Evolutionary conservation across 1,140 invertebrate species (phyloP).

Genomic region (Neodiprion fabricii): DNA sequence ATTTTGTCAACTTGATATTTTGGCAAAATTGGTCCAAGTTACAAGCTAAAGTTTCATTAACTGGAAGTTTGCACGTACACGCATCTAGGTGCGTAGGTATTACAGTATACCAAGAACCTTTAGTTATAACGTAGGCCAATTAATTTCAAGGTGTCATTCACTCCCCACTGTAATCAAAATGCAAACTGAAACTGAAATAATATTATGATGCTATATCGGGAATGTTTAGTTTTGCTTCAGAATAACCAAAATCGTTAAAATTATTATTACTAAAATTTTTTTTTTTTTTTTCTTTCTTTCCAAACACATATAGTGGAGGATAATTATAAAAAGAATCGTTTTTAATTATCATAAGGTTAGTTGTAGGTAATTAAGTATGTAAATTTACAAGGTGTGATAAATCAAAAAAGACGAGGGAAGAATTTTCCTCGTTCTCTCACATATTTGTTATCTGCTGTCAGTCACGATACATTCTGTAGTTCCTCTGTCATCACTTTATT

Average conservation of each 20-base stretch:
- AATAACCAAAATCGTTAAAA: neutral
- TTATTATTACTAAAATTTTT: neutral
- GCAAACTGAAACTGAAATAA: neutral
- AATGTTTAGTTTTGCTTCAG: neutral
- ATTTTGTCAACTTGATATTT: neutral
- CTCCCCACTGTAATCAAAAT: neutral
- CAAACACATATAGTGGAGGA: neutral
- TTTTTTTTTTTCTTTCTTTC: neutral
- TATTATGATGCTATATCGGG: conserved; percentile 2
- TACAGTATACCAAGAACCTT: neutral
- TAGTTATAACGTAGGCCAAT: neutral
- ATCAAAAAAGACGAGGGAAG: neutral
- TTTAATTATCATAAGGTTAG: neutral
- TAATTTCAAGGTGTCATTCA: neutral
- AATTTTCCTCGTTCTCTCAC: neutral
- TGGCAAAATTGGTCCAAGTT: conserved; percentile 5
- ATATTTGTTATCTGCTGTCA: neutral
- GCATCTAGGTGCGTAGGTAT: neutral
- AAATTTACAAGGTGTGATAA: conserved; percentile 7
- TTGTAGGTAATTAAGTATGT: neutral
- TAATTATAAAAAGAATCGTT: neutral
- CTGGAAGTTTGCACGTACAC: neutral
- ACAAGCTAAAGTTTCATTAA: neutral
- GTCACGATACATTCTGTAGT: no score
- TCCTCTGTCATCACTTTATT: neutral